These are phyloP conservation scores for Drosophila saltans DNA, from an alignment of 1,140 invertebrate genomes.

Conservation along the genomic window DNA sequence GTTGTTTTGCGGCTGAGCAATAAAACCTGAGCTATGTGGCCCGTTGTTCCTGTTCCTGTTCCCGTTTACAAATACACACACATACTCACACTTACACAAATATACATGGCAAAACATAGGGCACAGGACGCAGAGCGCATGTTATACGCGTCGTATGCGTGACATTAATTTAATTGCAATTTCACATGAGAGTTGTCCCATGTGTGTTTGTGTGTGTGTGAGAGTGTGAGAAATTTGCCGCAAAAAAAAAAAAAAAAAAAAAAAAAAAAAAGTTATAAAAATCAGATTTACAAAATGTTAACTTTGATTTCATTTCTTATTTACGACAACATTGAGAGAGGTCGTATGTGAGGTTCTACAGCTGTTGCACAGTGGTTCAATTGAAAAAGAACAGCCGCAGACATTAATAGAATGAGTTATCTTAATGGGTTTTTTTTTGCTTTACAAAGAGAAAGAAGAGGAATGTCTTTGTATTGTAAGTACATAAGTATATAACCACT, in stretches of 20 bases:
- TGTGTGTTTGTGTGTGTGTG: conserved; percentile 24
- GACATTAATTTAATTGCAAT: conserved; percentile 82
- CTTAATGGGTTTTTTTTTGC: background rate
- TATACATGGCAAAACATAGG: conserved; percentile 25
- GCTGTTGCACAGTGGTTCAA: conserved; percentile 4
- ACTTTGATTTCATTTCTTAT: conserved; percentile 82
- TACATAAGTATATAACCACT: no score
- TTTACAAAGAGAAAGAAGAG: no score
- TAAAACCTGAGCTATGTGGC: conserved; percentile 63
- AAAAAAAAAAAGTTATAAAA: conserved; percentile 71
- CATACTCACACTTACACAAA: conserved; percentile 19
- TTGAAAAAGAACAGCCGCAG: background rate
- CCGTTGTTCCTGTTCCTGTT: conserved; percentile 49
- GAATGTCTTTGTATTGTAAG: no score
- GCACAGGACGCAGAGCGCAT: conserved; percentile 41
- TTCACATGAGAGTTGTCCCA: conserved; percentile 59
- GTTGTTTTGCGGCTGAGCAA: conserved; percentile 59
- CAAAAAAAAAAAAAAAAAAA: conserved; percentile 24
- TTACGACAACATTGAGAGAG: conserved; percentile 48
- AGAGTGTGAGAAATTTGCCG: conserved; percentile 12
- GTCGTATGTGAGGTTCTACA: background rate
- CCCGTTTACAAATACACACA: conserved; percentile 24
- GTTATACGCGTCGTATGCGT: conserved; percentile 77
- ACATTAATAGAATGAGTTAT: background rate
- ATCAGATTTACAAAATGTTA: conserved; percentile 81